Evolutionary conservation across 2,113 vertebrate genomes (phyloP).

Genomic region (Regulus satrapa): DNA sequence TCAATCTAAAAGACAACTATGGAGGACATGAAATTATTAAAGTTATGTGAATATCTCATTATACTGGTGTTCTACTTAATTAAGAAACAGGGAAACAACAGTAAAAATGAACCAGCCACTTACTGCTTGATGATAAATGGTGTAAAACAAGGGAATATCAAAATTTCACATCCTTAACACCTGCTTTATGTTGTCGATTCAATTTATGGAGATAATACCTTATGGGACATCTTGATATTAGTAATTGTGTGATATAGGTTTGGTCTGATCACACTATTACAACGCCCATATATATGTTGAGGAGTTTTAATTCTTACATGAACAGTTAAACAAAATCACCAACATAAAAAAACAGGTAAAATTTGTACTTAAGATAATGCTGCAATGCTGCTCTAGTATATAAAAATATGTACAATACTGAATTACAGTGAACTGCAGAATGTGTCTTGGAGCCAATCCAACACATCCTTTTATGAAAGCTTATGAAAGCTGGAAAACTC

Average conservation of each 20-base stretch:
- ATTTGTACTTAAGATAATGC: neutral
- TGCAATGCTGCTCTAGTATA: neutral
- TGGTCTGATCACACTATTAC: neutral
- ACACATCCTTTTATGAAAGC: neutral
- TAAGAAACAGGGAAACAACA: neutral
- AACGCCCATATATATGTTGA: fast-evolving
- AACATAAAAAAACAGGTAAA: neutral
- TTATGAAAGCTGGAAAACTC: neutral
- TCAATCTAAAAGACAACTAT: neutral
- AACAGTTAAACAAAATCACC: neutral
- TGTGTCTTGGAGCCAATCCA: neutral
- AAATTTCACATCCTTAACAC: neutral
- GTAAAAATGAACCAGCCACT: neutral
- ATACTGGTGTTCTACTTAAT: neutral
- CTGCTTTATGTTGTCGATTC: neutral
- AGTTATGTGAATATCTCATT: neutral
- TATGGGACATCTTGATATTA: neutral
- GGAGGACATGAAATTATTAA: neutral
- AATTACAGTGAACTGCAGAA: neutral
- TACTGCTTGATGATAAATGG: neutral
- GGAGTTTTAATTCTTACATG: neutral
- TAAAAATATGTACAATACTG: neutral
- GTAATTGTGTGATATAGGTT: neutral
- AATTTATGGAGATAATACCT: neutral
- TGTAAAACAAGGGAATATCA: neutral